Evolutionary conservation across 2,797 vertebrate species (phyloP).

Genomic region (Cuculus canorus): DNA sequence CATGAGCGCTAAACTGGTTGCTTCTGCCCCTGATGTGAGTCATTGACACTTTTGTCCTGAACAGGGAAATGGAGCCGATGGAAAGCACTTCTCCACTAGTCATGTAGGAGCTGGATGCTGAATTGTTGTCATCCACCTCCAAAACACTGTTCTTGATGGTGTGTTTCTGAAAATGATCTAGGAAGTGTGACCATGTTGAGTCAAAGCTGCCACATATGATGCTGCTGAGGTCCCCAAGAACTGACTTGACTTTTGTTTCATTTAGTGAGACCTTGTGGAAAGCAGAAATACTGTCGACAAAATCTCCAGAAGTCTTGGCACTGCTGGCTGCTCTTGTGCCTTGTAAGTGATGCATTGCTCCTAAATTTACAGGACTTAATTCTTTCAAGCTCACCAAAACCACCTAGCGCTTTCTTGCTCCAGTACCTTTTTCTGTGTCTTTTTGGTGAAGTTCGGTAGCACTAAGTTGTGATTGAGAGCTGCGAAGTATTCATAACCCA

Average conservation of each 20-base stretch:
- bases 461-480: background rate
- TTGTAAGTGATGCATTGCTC: background rate
- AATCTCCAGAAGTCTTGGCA: background rate
- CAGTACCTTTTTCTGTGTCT: background rate
- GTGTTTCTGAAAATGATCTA: background rate
- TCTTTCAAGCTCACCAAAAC: background rate
- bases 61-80: background rate
- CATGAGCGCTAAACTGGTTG: rapidly evolving
- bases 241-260: background rate
- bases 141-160: background rate
- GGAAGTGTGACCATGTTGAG: rapidly evolving
- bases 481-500: background rate
- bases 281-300: background rate
- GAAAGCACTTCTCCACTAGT: background rate
- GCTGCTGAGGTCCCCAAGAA: background rate
- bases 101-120: background rate
- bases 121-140: background rate
- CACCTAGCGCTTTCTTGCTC: background rate
- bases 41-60: background rate
- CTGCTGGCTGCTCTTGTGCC: background rate
- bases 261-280: background rate
- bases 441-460: background rate
- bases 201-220: rapidly evolving
- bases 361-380: background rate
- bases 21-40: background rate